A percentile compares a stretch with the other conserved stretches of the same genome.
Conservation (phyloP, 2,113 vertebrate species). For the Forbesichthys agassizii region DNA sequence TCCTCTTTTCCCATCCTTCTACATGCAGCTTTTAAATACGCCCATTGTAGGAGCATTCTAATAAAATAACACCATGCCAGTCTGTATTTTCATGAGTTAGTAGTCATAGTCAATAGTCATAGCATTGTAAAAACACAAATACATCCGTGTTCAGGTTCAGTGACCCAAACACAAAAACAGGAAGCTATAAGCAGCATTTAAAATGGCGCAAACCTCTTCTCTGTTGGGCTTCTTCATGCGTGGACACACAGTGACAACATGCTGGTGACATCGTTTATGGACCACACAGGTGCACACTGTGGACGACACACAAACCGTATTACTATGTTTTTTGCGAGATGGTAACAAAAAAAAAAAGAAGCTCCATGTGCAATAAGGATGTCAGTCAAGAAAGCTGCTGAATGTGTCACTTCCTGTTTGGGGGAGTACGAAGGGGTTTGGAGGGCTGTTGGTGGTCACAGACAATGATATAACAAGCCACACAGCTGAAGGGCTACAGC, state of each 20-base stretch:
- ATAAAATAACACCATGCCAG: conserved; percentile 4
- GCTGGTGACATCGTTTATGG: conserved; percentile 96
- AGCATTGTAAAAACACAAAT: not conserved
- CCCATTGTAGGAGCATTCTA: conserved; percentile 35
- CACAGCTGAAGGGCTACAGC: not conserved
- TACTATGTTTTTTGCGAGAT: not conserved
- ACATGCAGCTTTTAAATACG: not conserved
- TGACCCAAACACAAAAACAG: conserved; percentile 46
- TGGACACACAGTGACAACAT: conserved; percentile 93
- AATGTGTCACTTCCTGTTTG: conserved; percentile 4
- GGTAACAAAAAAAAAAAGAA: not conserved
- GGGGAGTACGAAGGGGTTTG: not conserved
- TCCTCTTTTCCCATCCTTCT: too few relatives aligned
- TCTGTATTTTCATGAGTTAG: not conserved
- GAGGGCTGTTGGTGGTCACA: not conserved
- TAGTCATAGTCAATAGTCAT: not conserved
- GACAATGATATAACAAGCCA: not conserved
- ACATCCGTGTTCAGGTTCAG: conserved; percentile 32
- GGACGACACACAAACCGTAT: conserved; percentile 13
- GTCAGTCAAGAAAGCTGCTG: not conserved
- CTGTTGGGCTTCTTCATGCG: conserved; percentile 88
- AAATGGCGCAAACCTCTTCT: conserved; percentile 71
- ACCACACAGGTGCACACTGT: conserved; percentile 97
- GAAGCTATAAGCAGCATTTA: conserved; percentile 28
- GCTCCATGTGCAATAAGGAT: not conserved